Base-by-base conservation (phyloP, 2,797 vertebrate species). In the Craterocephalus amniculus region DNA sequence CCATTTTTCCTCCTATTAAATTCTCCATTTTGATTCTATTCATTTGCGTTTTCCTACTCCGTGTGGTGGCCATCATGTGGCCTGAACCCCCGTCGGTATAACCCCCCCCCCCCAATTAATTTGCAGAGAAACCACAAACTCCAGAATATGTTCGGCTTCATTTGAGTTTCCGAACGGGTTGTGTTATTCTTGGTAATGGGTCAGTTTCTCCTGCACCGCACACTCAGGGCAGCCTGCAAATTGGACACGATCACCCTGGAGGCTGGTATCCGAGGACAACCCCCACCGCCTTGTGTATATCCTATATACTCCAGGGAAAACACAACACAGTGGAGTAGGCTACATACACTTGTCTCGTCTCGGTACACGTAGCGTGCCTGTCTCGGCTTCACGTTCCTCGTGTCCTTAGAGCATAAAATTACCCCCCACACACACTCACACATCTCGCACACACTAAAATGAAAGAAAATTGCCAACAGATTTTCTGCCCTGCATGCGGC, bases 391-490 rank as follows among this genome's bases (percentile, higher is more conserved):
- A 16, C 55, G 76, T 79, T 86, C 80, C 84, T 71, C 31, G 7
- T 45, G 31, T 74, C 55, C 71, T 24, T 35, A 63, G 70, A 81
- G 73, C 76, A 83, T 81, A 89, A 88, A 90, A 90, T 87, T 76
- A 70, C 74, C 38, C 62, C 4, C 59, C 14, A 32, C 29, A 52
- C n/a, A 12, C 67, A 9, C 45, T 3, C 49, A 26, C 24, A 67
- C 73, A 48, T 54, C 3, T 58, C 32, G 31, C 51, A 73, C 54
- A 59, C 69, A 78, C 64, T 70, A 40, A 38, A 22, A 59, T n/a
- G 48, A 71, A 76, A 85, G 80, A 77, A 83, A 93, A 92, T 89
- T 89, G 78, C 54, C 83, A 81, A 64, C 87, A 88, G 81, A 82
- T 78, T 85, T 80, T 72, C 63, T 52, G 58, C 58, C 55, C 62